Evolutionary conservation across 1,140 invertebrate species (phyloP).

Genomic region (Drosophila pallidifrons): DNA sequence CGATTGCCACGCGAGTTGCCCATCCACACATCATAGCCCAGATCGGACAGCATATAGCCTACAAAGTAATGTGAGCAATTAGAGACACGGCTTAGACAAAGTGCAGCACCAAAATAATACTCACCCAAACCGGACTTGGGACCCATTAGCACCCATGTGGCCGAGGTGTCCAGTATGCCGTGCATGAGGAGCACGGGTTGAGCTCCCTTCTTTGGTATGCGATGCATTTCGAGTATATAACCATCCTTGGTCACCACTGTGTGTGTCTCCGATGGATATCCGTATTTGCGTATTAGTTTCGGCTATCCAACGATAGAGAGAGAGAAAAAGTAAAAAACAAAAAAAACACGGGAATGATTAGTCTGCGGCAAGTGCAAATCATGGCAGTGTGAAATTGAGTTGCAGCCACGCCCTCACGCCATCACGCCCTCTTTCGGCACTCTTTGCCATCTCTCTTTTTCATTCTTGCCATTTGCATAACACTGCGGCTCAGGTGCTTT

Average conservation of each 20-base stretch:
- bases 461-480: constrained; percentile 62
- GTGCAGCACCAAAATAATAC: not conserved
- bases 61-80: not conserved
- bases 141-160: constrained; percentile 90
- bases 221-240: constrained; percentile 86
- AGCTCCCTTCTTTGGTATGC: constrained; percentile 85
- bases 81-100: not conserved
- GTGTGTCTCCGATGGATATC: constrained; percentile 87
- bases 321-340: too few relatives aligned
- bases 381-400: constrained; percentile 76
- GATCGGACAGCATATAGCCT: constrained; percentile 85
- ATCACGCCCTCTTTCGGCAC: not conserved
- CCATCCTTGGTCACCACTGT: constrained; percentile 86
- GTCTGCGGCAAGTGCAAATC: constrained; percentile 63
- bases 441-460: constrained; percentile 8
- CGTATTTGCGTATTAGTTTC: constrained; percentile 86
- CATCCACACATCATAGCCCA: constrained; percentile 92
- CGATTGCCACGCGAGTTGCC: constrained; percentile 89
- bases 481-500: constrained; percentile 38
- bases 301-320: constrained; percentile 54
- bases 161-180: constrained; percentile 90
- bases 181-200: constrained; percentile 87
- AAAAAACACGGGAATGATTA: constrained; percentile 31
- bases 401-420: not conserved
- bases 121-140: constrained; percentile 87